Conservation (phyloP, 2,113 vertebrate genomes). For the Scytalopus superciliaris region DNA sequence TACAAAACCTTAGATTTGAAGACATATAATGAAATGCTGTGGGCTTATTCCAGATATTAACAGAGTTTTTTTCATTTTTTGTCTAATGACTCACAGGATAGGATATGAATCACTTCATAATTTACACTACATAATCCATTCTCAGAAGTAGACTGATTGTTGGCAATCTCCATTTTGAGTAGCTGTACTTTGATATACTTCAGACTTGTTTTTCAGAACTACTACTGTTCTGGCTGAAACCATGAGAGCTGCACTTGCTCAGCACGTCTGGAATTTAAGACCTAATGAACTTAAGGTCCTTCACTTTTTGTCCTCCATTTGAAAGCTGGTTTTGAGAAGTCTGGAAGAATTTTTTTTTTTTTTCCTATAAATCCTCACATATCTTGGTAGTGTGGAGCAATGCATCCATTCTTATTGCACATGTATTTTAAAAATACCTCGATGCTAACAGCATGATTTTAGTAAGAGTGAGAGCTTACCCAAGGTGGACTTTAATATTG, state of each 20-base stretch:
- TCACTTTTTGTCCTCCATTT: background rate
- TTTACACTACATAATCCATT: background rate
- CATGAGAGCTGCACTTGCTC: background rate
- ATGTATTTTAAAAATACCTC: background rate
- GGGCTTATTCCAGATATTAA: conserved; percentile 46
- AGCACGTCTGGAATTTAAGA: background rate
- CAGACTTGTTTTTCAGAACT: background rate
- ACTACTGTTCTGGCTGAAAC: background rate
- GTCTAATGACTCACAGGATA: conserved; percentile 52
- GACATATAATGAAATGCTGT: conserved; percentile 18
- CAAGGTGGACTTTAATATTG: background rate
- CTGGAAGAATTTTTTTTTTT: background rate
- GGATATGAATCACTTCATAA: conserved; percentile 40
- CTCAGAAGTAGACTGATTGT: background rate
- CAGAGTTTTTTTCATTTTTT: conserved; percentile 46
- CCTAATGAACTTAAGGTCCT: background rate
- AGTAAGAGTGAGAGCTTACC: background rate
- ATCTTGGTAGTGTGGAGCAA: background rate
- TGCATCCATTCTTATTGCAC: background rate
- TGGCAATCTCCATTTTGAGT: background rate
- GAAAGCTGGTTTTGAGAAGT: background rate
- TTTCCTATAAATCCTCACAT: background rate
- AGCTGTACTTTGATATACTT: background rate
- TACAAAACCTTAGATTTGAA: conserved; percentile 2
- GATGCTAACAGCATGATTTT: background rate